Percentiles rank a stretch among this genome's conserved stretches.
Evolutionary conservation across 2,797 vertebrate genomes (phyloP).

Genomic region (Sphenopsis melanotis): DNA sequence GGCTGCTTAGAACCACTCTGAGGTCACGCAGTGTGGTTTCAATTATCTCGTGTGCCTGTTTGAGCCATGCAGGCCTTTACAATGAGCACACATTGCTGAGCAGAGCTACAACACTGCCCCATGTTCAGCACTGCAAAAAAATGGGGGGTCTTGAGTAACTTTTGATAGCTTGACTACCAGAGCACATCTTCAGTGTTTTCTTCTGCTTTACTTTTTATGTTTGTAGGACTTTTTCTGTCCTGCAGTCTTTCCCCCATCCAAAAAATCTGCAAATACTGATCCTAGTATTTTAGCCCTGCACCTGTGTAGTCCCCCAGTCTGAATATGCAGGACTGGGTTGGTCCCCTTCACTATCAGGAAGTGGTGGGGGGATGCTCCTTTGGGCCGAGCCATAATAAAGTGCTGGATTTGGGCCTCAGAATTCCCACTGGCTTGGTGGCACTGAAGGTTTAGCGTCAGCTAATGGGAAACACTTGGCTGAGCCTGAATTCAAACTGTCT

Average conservation of each 20-base stretch:
- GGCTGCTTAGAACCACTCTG: not conserved
- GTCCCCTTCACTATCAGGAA: not conserved
- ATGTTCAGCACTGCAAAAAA: not conserved
- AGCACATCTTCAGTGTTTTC: not conserved
- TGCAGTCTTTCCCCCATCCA: not conserved
- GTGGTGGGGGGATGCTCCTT: not conserved
- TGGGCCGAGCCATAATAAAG: not conserved
- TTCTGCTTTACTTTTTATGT: not conserved
- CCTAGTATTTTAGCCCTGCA: not conserved
- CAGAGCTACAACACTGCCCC: not conserved
- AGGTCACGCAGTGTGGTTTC: not conserved
- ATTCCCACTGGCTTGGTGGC: not conserved
- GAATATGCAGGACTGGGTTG: fast-evolving
- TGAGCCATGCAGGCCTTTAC: not conserved
- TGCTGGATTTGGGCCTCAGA: not conserved
- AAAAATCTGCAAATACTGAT: not conserved
- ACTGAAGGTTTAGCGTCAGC: not conserved
- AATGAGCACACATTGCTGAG: not conserved
- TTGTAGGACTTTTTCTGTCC: not conserved
- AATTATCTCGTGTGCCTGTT: not conserved
- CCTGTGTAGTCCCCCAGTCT: not conserved
- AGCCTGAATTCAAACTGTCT: conserved; percentile 7
- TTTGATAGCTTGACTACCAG: not conserved
- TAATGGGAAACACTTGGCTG: not conserved
- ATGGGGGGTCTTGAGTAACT: not conserved